Conservation (phyloP, 2,888 invertebrate genomes). For the Oxycera nigricornis region DNA sequence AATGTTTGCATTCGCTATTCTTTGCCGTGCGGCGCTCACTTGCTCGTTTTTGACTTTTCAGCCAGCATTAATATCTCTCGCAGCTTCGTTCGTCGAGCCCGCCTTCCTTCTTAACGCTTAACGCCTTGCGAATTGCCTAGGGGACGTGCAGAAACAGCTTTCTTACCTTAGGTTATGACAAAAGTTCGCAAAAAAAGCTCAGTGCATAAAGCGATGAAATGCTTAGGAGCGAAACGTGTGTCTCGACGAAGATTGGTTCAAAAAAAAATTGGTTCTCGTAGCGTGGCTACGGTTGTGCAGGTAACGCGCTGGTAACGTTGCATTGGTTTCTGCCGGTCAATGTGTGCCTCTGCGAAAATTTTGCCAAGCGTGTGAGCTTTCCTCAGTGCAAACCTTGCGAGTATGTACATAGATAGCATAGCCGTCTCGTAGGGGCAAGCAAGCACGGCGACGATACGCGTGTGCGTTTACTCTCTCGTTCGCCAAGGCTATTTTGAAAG, state of each 20-base stretch:
- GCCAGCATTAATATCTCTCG: no score
- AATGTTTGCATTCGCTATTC: no score
- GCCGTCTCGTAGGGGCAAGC: no score
- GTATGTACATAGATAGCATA: no score
- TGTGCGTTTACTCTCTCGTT: no score
- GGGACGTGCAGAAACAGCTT: conserved; percentile 18
- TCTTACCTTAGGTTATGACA: conserved; percentile 31
- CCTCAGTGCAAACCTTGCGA: not conserved
- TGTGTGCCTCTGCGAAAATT: not conserved
- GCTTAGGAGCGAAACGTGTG: not conserved
- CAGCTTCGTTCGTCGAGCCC: no score
- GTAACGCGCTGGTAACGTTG: not conserved
- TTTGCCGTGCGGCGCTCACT: no score
- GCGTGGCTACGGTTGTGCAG: not conserved
- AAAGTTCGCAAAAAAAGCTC: conserved; percentile 33
- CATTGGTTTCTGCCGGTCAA: not conserved
- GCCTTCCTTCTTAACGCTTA: no score
- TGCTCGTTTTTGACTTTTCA: no score
- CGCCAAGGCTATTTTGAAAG: not conserved
- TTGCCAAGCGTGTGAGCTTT: not conserved
- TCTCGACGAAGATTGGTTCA: not conserved
- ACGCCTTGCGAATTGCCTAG: no score
- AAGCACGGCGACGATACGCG: no score
- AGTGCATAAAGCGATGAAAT: not conserved
- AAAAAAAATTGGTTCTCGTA: not conserved